Conservation (phyloP, 2,113 vertebrate species). For the Sturnus vulgaris region DNA sequence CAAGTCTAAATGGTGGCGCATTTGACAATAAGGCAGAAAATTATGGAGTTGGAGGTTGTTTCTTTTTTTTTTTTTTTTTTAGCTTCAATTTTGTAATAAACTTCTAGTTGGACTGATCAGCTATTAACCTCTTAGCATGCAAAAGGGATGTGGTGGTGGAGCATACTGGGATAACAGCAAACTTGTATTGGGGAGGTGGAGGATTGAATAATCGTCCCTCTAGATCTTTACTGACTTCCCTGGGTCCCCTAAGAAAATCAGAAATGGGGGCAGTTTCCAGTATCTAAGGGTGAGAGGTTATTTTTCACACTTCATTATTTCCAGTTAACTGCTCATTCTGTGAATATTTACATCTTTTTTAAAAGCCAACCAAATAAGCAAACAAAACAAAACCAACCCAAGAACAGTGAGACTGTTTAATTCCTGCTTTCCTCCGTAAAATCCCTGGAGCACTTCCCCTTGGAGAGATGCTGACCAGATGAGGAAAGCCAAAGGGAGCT, state of each 20-base stretch:
- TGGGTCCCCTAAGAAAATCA: background rate
- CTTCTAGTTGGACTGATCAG: background rate
- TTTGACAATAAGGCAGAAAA: constrained; percentile 31
- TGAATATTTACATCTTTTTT: background rate
- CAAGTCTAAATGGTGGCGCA: background rate
- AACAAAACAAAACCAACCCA: background rate
- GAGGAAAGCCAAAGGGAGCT: background rate
- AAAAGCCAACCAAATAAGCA: background rate
- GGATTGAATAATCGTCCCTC: background rate
- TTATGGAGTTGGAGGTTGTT: background rate
- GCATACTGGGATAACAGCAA: background rate
- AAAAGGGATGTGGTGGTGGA: background rate
- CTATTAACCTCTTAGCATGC: background rate
- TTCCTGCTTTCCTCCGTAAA: background rate
- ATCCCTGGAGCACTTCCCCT: background rate
- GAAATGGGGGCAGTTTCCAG: background rate
- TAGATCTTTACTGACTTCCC: background rate
- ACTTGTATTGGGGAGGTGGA: background rate
- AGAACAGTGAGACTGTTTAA: background rate
- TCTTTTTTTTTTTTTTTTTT: background rate
- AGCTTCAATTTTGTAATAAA: background rate
- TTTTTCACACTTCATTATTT: background rate
- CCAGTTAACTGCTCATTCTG: background rate
- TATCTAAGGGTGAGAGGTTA: background rate
- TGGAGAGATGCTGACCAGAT: background rate